Conservation (phyloP, 2,113 vertebrate species). For the Trichechus manatus region DNA sequence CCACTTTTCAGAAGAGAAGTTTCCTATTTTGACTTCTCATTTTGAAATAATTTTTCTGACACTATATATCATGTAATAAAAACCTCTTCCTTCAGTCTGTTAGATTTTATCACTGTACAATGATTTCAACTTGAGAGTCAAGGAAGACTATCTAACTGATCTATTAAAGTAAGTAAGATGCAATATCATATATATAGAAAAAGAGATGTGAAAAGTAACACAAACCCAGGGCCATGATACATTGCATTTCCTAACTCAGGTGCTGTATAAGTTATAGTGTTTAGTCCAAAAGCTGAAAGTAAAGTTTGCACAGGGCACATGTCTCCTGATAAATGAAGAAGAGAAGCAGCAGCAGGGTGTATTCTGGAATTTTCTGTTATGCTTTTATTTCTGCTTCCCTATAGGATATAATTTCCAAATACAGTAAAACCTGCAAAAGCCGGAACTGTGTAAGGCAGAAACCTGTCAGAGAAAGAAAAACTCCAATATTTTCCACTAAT, state of each 20-base stretch:
- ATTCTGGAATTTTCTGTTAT: fast-evolving
- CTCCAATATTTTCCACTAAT: too few relatives aligned
- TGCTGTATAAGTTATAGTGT: fast-evolving
- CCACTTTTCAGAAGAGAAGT: neutral
- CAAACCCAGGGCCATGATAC: too few relatives aligned
- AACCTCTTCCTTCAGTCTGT: neutral
- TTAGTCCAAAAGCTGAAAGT: fast-evolving
- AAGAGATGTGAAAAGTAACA: neutral
- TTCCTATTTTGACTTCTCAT: neutral
- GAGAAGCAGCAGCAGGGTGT: fast-evolving
- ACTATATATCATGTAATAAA: neutral
- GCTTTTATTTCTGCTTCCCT: neutral
- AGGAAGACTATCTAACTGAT: neutral
- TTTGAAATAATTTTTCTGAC: neutral
- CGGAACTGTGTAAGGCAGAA: too few relatives aligned
- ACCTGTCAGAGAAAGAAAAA: too few relatives aligned
- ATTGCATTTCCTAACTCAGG: neutral
- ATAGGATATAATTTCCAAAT: too few relatives aligned
- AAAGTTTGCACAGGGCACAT: neutral
- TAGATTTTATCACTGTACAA: neutral
- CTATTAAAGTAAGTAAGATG: neutral
- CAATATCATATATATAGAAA: neutral
- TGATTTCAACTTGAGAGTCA: neutral
- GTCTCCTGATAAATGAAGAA: too few relatives aligned
- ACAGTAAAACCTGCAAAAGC: too few relatives aligned